These are phyloP conservation scores for Silurus glanis DNA, from an alignment of 2,113 vertebrate genomes.

Conservation along the genomic window DNA sequence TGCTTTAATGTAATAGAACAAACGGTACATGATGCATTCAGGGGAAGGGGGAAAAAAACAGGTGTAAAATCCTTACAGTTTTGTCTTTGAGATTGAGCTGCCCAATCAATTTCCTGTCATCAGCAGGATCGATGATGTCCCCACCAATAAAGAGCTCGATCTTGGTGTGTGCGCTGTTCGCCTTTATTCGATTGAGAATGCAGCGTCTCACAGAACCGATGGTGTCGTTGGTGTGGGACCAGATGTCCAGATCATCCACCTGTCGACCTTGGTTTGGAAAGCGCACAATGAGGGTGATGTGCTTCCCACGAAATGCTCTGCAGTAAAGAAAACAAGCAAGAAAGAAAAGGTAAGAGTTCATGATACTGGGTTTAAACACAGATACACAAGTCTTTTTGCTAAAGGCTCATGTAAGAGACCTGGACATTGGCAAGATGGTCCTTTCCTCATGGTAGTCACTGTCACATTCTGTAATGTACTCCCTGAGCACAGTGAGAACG, in stretches of 20 bases:
- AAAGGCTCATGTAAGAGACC: slow-evolving; percentile 69
- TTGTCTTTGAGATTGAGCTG: slow-evolving; percentile 98
- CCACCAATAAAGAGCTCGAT: slow-evolving; percentile 96
- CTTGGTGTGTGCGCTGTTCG: slow-evolving; percentile 95
- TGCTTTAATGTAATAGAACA: not conserved
- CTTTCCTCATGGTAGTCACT: slow-evolving; percentile 98
- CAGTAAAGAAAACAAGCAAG: slow-evolving; percentile 31
- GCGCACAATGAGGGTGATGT: slow-evolving; percentile 93
- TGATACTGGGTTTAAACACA: not conserved
- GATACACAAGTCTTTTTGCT: not conserved
- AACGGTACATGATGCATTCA: too few relatives aligned
- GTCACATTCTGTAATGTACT: slow-evolving; percentile 99
- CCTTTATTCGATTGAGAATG: slow-evolving; percentile 96
- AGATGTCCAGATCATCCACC: slow-evolving; percentile 96
- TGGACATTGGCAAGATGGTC: slow-evolving; percentile 98
- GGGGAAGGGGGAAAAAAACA: not conserved
- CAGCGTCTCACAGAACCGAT: slow-evolving; percentile 96
- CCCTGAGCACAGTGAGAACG: slow-evolving; percentile 93
- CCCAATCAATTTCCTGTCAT: slow-evolving; percentile 95
- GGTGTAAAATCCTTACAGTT: slow-evolving; percentile 74
- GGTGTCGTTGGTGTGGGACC: slow-evolving; percentile 98
- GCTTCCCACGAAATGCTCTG: slow-evolving; percentile 97
- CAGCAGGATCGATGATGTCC: slow-evolving; percentile 96
- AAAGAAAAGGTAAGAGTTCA: not conserved
- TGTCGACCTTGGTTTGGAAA: slow-evolving; percentile 98